These are phyloP conservation scores for Bombyx mandarina DNA, from an alignment of 1,140 invertebrate species.

Conservation along the genomic window DNA sequence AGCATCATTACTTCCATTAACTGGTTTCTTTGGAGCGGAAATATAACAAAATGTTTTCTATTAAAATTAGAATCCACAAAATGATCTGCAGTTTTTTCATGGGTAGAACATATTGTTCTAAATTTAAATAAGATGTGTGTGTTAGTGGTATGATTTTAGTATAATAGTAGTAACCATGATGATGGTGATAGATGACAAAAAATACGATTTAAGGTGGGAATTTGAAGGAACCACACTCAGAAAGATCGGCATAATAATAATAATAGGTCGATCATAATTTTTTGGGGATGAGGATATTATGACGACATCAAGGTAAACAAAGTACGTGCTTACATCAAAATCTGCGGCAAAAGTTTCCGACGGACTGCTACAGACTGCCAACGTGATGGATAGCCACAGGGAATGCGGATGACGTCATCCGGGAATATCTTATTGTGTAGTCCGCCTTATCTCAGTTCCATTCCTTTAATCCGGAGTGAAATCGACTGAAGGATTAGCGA, in stretches of 20 bases:
- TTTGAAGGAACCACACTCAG: too few species aligned
- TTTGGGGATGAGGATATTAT: too few species aligned
- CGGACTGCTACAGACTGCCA: conserved; percentile 8
- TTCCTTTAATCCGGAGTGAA: conserved; percentile 13
- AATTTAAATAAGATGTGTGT: too few species aligned
- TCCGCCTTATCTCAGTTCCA: conserved; percentile 14
- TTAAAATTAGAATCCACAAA: too few species aligned
- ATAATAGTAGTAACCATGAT: too few species aligned
- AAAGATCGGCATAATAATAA: too few species aligned
- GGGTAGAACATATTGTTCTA: too few species aligned
- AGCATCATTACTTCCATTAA: neutral
- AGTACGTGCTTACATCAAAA: neutral
- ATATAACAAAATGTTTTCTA: neutral
- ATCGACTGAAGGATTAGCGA: conserved; percentile 16
- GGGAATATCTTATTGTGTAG: conserved; percentile 16
- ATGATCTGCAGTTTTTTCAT: too few species aligned
- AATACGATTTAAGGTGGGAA: too few species aligned
- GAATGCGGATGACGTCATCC: conserved; percentile 19
- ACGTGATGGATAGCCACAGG: conserved; percentile 27
- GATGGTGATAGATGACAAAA: too few species aligned
- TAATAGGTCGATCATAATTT: too few species aligned
- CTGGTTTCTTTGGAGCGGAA: neutral
- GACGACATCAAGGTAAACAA: neutral
- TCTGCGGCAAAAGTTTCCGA: conserved; percentile 13
- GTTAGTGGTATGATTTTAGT: too few species aligned